Base-by-base conservation (phyloP, 1,140 invertebrate species). In the Cydia splendana region DNA sequence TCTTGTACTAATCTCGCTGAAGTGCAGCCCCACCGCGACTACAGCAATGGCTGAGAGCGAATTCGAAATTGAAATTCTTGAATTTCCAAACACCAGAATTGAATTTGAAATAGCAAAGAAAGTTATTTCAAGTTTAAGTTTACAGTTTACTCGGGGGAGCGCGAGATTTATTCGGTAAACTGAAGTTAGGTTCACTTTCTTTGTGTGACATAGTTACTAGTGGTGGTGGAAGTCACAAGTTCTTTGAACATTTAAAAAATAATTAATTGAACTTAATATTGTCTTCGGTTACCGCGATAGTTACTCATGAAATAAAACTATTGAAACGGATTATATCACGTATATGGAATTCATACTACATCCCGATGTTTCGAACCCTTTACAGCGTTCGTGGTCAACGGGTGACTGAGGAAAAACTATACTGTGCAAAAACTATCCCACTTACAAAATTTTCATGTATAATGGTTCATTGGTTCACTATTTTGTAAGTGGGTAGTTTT, bases 121-220 rank as follows among this genome's bases (percentile, higher is more conserved):
- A 79, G 82, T 82, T 86, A 84, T 84, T 88, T 71, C 67, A 71
- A 71, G 67, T 71, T 71, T 71, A 71, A 71, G 67, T 71, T 71
- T 71, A 71, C 67, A 71, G 67, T 71, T 71, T 83, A 85, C 79
- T 81, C 75, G 75, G 81, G 78, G 76, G 78, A 81, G 79, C 75
- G 75, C 79, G 78, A 86, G 85, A 87, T 89, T 88, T 87, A 88
- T 85, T 87, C 82, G 81, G 82, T 80, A 79, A 83, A 84, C 79
- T 84, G 75, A 30, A 74, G 62, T 77, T 80, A 77, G 76, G 79
- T 83, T 82, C 77, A 86, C 83, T 88, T 87, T 86, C 88, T 88
- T 88, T 89, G 86, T 88, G 82, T 82, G 81, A 89, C 83, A 84
- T 28, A 84, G 81, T 87, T 53, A 86, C 79, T 84, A 75, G 75